Conservation (phyloP, 2,888 invertebrate species). For the Sepioteuthis lessoniana region DNA sequence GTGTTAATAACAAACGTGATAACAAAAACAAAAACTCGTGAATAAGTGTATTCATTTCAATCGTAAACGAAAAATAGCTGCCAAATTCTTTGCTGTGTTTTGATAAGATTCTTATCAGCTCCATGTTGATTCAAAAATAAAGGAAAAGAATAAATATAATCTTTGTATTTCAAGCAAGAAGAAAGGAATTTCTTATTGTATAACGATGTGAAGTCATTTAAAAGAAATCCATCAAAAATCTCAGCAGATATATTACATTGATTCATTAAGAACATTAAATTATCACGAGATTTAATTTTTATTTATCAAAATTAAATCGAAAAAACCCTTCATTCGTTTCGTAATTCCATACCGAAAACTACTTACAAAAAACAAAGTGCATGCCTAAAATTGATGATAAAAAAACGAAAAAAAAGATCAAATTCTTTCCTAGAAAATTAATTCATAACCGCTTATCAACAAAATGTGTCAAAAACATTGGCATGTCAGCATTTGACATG, state of each 20-base stretch:
- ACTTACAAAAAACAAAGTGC: not conserved
- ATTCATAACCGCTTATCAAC: not conserved
- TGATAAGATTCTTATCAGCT: not conserved
- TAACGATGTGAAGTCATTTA: not conserved
- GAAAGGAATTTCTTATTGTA: not conserved
- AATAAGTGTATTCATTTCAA: not conserved
- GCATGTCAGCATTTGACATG: not conserved
- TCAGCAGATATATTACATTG: not conserved
- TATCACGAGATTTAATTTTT: not conserved
- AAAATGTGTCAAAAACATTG: not conserved
- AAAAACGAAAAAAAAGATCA: not conserved
- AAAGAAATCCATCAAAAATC: not conserved
- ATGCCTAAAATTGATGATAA: too few species aligned
- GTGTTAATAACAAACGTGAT: not conserved
- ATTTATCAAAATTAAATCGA: too few species aligned
- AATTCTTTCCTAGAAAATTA: not conserved
- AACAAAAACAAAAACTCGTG: too few species aligned
- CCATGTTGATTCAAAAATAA: not conserved
- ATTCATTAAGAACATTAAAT: not conserved
- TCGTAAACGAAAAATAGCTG: not conserved
- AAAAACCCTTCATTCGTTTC: not conserved
- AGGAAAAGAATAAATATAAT: not conserved
- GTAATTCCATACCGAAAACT: not conserved
- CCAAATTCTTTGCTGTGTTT: not conserved
- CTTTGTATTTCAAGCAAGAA: not conserved